Percentiles rank a stretch among this genome's conserved stretches.
Conservation (phyloP, 2,888 invertebrate genomes). For the Cyclophora punctaria region DNA sequence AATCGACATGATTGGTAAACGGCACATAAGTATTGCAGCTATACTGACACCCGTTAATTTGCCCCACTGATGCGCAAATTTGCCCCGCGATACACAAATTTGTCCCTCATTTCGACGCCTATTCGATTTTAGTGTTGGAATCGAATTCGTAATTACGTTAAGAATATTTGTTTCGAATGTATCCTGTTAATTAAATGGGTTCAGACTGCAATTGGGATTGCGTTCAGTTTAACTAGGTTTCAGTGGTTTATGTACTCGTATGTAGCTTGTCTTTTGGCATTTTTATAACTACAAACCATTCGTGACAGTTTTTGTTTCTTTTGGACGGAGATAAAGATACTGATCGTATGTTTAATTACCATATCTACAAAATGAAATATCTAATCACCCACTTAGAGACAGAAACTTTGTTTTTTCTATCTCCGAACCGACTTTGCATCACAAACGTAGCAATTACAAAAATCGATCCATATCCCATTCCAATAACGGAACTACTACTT, state of each 20-base stretch:
- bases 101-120: conserved; percentile 4
- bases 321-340: neutral
- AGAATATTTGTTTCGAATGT: neutral
- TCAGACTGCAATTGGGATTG: too few relatives aligned
- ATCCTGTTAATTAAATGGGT: neutral
- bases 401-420: too few relatives aligned
- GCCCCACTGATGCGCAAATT: conserved; percentile 1
- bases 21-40: conserved; percentile 11
- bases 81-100: conserved; percentile 3
- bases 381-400: neutral
- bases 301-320: neutral
- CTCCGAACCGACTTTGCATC: neutral
- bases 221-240: too few relatives aligned
- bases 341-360: neutral
- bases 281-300: too few relatives aligned
- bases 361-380: neutral
- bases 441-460: neutral
- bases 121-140: conserved; percentile 6
- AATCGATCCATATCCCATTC: conserved; percentile 4
- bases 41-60: conserved; percentile 12
- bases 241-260: too few relatives aligned
- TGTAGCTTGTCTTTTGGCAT: too few relatives aligned
- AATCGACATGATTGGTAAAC: conserved; percentile 7
- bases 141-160: neutral
- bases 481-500: conserved; percentile 16